phyloP scores from a whole-genome alignment of 2,888 invertebrate species.

The Norana najaformis region DNA sequence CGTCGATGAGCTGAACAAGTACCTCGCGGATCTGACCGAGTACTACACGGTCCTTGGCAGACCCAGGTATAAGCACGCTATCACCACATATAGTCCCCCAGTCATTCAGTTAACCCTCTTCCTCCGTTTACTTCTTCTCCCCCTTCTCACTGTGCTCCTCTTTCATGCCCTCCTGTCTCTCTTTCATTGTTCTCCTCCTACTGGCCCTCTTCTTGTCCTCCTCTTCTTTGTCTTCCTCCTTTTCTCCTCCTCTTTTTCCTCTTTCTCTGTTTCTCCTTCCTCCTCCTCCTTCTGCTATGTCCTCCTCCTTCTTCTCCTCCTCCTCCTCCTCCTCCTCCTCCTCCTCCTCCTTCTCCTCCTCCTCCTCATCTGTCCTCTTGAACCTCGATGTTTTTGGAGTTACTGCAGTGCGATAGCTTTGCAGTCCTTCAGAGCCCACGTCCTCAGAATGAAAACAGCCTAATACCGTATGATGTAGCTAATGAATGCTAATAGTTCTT shows the following conservation, averaged over 20 bases:
- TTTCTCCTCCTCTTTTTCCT: not conserved
- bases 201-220: not conserved
- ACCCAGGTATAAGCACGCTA: conserved; percentile 14
- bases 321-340: too few species aligned
- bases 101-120: conserved; percentile 19
- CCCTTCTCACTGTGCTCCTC: conserved; percentile 17
- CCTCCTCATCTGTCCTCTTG: not conserved
- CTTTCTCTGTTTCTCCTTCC: not conserved
- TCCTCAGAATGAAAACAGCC: too few species aligned
- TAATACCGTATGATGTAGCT: too few species aligned
- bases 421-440: too few species aligned
- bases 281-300: not conserved
- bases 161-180: not conserved
- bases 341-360: not conserved
- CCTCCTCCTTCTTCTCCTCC: too few species aligned
- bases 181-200: not conserved
- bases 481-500: too few species aligned
- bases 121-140: conserved; percentile 26
- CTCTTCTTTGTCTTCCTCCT: not conserved
- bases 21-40: conserved; percentile 29
- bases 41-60: conserved; percentile 32
- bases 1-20: conserved; percentile 30
- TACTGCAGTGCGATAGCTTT: too few species aligned
- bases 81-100: too few species aligned
- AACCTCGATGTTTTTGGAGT: not conserved